phyloP scores from a whole-genome alignment of 2,888 invertebrate genomes.

The Dasypolia templi region DNA sequence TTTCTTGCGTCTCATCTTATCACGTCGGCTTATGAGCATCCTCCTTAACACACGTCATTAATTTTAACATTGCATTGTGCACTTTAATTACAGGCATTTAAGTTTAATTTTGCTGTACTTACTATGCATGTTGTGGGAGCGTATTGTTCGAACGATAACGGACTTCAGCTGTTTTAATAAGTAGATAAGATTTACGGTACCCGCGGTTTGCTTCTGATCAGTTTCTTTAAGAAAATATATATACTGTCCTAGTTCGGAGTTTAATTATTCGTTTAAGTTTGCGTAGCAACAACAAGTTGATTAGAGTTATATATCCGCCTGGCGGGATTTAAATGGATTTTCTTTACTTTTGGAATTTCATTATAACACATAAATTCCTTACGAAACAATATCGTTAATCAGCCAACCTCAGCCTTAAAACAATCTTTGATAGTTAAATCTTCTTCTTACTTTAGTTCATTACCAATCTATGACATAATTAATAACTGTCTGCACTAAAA shows the following conservation, averaged over 20 bases:
- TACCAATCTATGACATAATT: background rate
- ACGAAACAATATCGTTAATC: background rate
- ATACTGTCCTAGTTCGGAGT: constrained; percentile 3
- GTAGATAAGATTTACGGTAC: constrained; percentile 57
- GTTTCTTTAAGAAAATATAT: constrained; percentile 49
- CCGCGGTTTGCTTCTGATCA: constrained; percentile 37
- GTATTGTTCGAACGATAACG: constrained; percentile 60
- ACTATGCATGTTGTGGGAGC: constrained; percentile 32
- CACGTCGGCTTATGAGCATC: constrained; percentile 32
- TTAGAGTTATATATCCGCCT: background rate
- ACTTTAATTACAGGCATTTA: constrained; percentile 51
- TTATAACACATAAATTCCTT: background rate
- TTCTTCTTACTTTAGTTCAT: background rate
- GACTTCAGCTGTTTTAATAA: constrained; percentile 67
- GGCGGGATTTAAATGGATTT: background rate
- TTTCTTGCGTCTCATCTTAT: constrained; percentile 54
- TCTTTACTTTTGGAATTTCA: background rate
- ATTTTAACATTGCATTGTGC: constrained; percentile 59
- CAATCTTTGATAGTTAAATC: background rate
- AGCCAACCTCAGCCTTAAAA: background rate
- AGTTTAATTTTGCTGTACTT: constrained; percentile 54
- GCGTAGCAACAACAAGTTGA: background rate
- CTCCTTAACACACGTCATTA: constrained; percentile 54
- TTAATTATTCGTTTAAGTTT: constrained; percentile 4
- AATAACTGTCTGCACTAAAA: background rate